Percentiles rank a stretch among this genome's conserved stretches.
Evolutionary conservation across 2,888 invertebrate genomes (phyloP).

Genomic region (Trissolcus japonicus): DNA sequence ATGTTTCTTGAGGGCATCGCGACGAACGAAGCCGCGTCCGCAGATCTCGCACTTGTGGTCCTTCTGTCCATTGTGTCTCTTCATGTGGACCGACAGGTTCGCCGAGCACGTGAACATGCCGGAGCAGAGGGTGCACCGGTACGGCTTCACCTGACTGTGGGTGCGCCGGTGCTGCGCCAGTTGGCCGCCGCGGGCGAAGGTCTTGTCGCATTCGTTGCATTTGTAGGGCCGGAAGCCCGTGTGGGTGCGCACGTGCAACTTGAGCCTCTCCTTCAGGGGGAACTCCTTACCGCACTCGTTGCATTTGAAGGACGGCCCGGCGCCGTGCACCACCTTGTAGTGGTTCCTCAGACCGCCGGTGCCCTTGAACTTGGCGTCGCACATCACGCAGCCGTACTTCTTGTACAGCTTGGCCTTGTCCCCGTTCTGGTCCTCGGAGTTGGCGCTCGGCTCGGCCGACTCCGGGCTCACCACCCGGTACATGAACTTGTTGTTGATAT

Average conservation of each 20-base stretch:
- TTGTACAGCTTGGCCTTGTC: constrained; percentile 57
- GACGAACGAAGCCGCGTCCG: constrained; percentile 85
- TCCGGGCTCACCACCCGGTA: constrained; percentile 36
- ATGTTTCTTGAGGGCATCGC: constrained; percentile 86
- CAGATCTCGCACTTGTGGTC: constrained; percentile 89
- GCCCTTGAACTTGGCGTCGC: constrained; percentile 72
- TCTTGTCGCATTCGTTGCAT: constrained; percentile 81
- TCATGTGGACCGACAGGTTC: constrained; percentile 76
- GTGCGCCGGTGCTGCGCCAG: constrained; percentile 85
- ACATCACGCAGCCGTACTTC: constrained; percentile 70
- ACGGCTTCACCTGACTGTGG: constrained; percentile 85
- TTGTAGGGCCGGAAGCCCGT: constrained; percentile 83
- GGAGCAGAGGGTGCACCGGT: constrained; percentile 84
- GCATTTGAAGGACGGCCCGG: constrained; percentile 80
- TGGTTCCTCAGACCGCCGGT: constrained; percentile 73
- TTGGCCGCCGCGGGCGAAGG: constrained; percentile 85
- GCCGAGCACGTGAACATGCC: constrained; percentile 81
- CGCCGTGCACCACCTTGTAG: constrained; percentile 72
- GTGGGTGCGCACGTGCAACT: constrained; percentile 85
- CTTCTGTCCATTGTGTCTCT: constrained; percentile 84
- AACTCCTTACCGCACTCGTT: constrained; percentile 86
- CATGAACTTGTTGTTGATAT: constrained; percentile 23
- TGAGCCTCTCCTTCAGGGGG: constrained; percentile 85
- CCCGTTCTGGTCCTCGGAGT: constrained; percentile 9
- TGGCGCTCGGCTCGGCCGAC: constrained; percentile 15